Evolutionary conservation across 2,113 vertebrate genomes (phyloP), one percentile per base, ranked within the genome.

Genomic region (Merops nubicus): DNA sequence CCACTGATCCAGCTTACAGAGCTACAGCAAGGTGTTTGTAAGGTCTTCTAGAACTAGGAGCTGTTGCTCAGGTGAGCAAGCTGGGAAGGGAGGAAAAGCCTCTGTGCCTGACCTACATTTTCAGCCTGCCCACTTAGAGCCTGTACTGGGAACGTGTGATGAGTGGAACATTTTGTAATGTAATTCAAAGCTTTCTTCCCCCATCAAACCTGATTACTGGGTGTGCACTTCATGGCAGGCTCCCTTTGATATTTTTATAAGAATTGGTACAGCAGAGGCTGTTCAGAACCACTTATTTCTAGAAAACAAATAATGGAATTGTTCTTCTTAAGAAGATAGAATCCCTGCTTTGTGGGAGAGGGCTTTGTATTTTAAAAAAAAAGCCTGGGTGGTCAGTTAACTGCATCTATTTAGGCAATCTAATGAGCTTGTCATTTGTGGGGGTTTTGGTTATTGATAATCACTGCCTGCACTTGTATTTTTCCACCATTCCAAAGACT

Each of bases 121-220:
- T n/a, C 47, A 29, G 3, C 29, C 15, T 22, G 40, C 20, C 17
- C 10, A 1, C 15, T 40, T 12, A 8, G n/a, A 81, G 45, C 40
- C 56, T 15, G 28, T 21, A 2, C 26, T 34, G 1, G 0, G 64
- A 40, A 33, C 10, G 1, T 20, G 34, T 6, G 28, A 8, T 6
- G 54, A 77, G 43, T 31, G 33, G 60, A 78, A 75, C 23, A 19
- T 31, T 69, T 60, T 19, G 62, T 56, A 23, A 36, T n/a, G 43
- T 12, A 38, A n/a, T 6, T 47, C 63, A 81, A 28, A 59, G 23
- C 59, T 40, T 69, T 69, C 16, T 50, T 69, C 22, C 20, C 50
- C 48, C 8, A 11, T 11, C 84, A 38, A 15, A 56, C 40, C 31
- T 25, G 15, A 40, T 64, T 40, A 53, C 17, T 56, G 36, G 34